phyloP scores from a whole-genome alignment of 2,113 vertebrate species.

The Phaetusa simplex region DNA sequence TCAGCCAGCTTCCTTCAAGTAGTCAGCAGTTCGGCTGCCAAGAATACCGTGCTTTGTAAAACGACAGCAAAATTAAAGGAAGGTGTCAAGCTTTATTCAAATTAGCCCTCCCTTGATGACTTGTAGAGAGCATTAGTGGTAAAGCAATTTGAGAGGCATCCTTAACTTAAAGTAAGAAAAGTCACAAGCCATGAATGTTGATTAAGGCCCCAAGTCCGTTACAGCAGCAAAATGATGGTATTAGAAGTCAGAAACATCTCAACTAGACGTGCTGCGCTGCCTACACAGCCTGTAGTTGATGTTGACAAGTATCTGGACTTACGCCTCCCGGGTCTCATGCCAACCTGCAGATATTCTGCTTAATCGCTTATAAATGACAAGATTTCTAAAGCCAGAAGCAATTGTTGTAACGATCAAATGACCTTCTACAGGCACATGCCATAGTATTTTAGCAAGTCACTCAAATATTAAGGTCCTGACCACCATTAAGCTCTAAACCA shows the following conservation, averaged over 20 bases:
- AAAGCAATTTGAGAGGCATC: background rate
- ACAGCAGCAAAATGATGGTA: background rate
- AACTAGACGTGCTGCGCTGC: background rate
- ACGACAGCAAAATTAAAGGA: background rate
- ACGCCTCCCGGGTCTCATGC: rapidly evolving
- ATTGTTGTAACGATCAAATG: background rate
- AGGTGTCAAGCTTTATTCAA: background rate
- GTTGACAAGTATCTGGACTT: background rate
- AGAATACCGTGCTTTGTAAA: rapidly evolving
- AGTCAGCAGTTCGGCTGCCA: background rate
- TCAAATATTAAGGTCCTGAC: background rate
- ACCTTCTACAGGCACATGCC: background rate
- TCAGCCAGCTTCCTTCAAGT: background rate
- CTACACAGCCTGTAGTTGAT: background rate
- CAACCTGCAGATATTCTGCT: background rate
- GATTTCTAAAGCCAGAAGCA: background rate
- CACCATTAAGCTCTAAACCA: background rate
- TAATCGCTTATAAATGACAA: background rate
- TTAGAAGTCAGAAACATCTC: background rate
- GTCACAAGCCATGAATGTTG: background rate
- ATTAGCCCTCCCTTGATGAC: background rate
- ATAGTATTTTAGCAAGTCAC: background rate
- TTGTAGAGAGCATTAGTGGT: background rate
- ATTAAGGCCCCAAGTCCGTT: background rate
- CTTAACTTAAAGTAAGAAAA: background rate